A percentile compares a stretch with the other conserved stretches of the same genome.
phyloP scores from a whole-genome alignment of 2,113 vertebrate species.

The Leptodactylus fuscus region DNA sequence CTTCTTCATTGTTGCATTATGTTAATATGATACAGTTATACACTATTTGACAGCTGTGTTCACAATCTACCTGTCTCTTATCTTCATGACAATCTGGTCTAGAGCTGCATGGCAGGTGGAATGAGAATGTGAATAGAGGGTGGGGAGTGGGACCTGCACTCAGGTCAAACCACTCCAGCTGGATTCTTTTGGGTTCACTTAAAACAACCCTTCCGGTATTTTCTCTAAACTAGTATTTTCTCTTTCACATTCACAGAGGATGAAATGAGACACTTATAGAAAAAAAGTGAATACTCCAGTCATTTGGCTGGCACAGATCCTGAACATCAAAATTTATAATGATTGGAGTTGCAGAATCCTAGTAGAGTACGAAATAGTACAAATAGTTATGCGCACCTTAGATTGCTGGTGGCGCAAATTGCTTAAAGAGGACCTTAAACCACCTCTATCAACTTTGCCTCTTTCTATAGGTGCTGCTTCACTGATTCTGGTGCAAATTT shows the following conservation, averaged over 20 bases:
- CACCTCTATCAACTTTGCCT: no score
- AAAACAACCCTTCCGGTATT: neutral
- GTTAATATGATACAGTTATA: neutral
- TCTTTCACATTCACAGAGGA: neutral
- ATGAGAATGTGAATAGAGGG: neutral
- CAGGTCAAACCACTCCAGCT: constrained; percentile 23
- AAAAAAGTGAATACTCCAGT: neutral
- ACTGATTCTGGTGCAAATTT: no score
- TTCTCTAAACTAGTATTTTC: neutral
- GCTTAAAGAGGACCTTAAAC: no score
- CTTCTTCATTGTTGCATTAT: neutral
- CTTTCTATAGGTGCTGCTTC: no score
- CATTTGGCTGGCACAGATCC: no score
- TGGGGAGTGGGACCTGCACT: neutral
- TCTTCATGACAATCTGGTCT: neutral
- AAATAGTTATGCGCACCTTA: no score
- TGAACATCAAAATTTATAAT: no score
- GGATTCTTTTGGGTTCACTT: neutral
- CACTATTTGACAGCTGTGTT: neutral
- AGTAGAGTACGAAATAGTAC: no score
- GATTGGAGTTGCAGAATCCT: no score
- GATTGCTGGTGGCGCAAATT: no score
- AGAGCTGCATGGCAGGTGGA: neutral
- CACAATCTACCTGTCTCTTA: constrained; percentile 10
- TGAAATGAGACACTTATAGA: neutral